These are phyloP conservation scores for Ephialtes manifestator DNA, from an alignment of 2,888 invertebrate species.

Conservation along the genomic window DNA sequence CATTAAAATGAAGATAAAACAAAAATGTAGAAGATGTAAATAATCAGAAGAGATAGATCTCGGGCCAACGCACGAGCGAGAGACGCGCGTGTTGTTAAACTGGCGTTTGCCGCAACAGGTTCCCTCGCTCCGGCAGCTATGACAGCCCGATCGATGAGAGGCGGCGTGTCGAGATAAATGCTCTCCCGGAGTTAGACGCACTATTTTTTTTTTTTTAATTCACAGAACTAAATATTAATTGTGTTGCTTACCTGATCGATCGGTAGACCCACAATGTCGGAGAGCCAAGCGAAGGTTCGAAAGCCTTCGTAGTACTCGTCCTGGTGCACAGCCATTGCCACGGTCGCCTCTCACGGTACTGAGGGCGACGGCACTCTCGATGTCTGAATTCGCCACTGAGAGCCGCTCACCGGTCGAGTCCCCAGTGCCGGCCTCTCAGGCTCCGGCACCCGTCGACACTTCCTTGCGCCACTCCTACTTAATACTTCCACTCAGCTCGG, in stretches of 20 bases:
- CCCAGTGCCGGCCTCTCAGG: slow-evolving; percentile 23
- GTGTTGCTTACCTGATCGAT: slow-evolving; percentile 91
- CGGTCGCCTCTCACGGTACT: slow-evolving; percentile 61
- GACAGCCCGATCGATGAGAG: slow-evolving; percentile 58
- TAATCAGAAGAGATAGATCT: background rate
- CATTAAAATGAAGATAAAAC: background rate
- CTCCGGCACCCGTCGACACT: slow-evolving; percentile 3
- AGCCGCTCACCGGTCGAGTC: slow-evolving; percentile 32
- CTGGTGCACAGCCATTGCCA: slow-evolving; percentile 75
- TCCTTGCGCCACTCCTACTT: slow-evolving; percentile 32
- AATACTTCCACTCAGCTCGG: background rate
- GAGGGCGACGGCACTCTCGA: slow-evolving; percentile 57
- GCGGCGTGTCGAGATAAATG: slow-evolving; percentile 59
- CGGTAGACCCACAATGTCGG: slow-evolving; percentile 90
- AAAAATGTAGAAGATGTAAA: background rate
- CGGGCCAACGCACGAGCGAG: background rate
- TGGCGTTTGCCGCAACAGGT: slow-evolving; percentile 59
- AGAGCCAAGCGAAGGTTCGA: slow-evolving; percentile 90
- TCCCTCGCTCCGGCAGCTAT: slow-evolving; percentile 23
- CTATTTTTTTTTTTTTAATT: background rate
- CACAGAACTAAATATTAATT: background rate
- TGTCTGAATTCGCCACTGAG: slow-evolving; percentile 44
- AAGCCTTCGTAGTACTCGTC: slow-evolving; percentile 90
- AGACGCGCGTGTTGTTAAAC: slow-evolving; percentile 49
- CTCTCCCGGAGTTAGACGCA: background rate